Percentiles rank a stretch among this genome's conserved stretches.
These are phyloP conservation scores for Spilosoma lubricipeda DNA, from an alignment of 2,888 invertebrate genomes.

Conservation along the genomic window DNA sequence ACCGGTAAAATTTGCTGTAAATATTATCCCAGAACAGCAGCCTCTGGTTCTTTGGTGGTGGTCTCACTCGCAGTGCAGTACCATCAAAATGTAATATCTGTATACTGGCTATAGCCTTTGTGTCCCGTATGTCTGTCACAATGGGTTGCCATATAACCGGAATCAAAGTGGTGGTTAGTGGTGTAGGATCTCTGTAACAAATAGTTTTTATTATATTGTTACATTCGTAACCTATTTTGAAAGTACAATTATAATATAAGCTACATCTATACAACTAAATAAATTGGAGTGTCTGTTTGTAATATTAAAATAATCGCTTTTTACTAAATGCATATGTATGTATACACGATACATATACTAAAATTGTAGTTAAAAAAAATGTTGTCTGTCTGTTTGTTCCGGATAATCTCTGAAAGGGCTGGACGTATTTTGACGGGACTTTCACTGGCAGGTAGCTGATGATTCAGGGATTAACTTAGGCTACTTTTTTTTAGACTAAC, in stretches of 20 bases:
- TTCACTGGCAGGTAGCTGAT: no score
- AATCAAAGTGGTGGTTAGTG: constrained; percentile 65
- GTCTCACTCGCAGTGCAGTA: constrained; percentile 49
- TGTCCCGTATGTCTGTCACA: constrained; percentile 32
- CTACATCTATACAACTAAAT: no score
- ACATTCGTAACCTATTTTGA: not conserved
- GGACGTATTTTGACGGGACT: no score
- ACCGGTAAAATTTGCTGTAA: constrained; percentile 68
- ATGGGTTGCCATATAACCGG: constrained; percentile 74
- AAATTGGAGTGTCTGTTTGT: no score
- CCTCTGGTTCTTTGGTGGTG: constrained; percentile 51
- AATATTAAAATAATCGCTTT: no score
- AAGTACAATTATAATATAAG: not conserved
- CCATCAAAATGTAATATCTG: constrained; percentile 56
- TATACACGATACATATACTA: no score
- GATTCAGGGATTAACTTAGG: no score
- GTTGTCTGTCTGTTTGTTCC: no score
- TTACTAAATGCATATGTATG: no score
- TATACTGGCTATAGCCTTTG: constrained; percentile 53
- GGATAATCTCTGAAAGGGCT: no score
- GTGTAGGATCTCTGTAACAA: constrained; percentile 77
- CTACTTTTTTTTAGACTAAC: no score
- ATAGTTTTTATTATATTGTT: not conserved
- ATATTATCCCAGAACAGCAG: constrained; percentile 75
- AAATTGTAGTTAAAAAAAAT: no score